Conservation (phyloP, 2,797 vertebrate species). For the Carcharodon carcharias region DNA sequence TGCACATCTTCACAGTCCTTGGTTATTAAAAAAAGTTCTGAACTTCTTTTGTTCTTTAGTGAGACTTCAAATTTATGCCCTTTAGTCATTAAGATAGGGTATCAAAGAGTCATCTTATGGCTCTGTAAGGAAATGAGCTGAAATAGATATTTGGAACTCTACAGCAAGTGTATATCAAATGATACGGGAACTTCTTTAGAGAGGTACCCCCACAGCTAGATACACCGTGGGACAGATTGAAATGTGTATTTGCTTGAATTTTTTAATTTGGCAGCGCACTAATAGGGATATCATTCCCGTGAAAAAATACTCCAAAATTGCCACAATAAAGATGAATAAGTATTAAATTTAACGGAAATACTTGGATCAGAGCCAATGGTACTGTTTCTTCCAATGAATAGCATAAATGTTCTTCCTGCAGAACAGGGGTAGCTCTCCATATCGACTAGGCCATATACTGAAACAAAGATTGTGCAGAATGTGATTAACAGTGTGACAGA, state of each 20-base stretch:
- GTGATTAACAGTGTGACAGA: neutral
- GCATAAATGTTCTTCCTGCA: neutral
- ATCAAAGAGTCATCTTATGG: neutral
- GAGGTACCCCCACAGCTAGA: neutral
- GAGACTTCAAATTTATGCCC: neutral
- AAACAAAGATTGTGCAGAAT: neutral
- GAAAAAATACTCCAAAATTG: neutral
- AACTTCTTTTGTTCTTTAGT: neutral
- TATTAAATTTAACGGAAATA: neutral
- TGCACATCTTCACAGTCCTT: neutral
- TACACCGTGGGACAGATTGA: no score
- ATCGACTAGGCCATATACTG: neutral
- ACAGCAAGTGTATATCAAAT: neutral
- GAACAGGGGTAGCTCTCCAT: neutral
- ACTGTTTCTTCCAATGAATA: neutral
- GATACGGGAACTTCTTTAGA: neutral
- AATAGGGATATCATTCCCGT: neutral
- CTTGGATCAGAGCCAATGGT: neutral
- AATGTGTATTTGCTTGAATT: neutral
- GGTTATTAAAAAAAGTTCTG: neutral
- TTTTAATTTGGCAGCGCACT: neutral
- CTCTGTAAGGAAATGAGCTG: neutral
- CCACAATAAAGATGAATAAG: neutral
- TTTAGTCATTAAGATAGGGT: neutral
- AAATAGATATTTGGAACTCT: neutral